Base-by-base conservation (phyloP, 2,113 vertebrate genomes). In the Loxodonta africana region DNA sequence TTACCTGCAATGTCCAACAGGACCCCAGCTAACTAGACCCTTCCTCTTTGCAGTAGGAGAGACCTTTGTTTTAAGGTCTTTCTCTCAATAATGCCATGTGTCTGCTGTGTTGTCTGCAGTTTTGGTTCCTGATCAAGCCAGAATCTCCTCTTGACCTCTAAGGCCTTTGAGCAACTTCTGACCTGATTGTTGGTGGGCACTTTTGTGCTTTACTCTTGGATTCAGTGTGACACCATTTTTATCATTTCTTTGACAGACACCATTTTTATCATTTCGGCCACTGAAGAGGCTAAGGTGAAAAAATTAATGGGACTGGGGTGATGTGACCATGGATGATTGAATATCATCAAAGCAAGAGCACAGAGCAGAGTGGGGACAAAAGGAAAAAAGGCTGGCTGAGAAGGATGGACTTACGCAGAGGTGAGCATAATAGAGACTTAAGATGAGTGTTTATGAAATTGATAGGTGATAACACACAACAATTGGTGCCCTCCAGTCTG, bases 341-440 rank as follows among this genome's bases (percentile, higher is more conserved):
- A 8, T 53, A 20, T 28, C 8, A 71, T 60, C n/a, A 46, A 37
- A 28, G 26, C n/a, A 63, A 41, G 33, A 83, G 6, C 17, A 76
- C 3, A 53, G 8, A 48, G 15, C 25, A 37, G 15, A 30, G 33
- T 21, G 23, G 6, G 26, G 11, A 44, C 25, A 26, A 26, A 88
- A 76, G 12, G 60, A 33, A 65, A 48, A 65, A 51, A 30, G 20
- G 77, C 6, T 23, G 1, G 37, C 37, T 37, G 37, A 14, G 6
- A 88, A n/a, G 46, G 21, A 57, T 9, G 8, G 17, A 5, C 69
- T 6, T 20, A 4, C 37, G 23, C 4, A 80, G 15, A 28, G 8
- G 11, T n/a, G 2, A 2, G 4, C n/a, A 60, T 12, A 25, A 25
- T 2, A 17, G n/a, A 51, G 0, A 11, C n/a, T 60, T 44, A 3